Percentiles rank a stretch among this genome's conserved stretches.
These are phyloP conservation scores for Hassar affinis DNA, from an alignment of 2,113 vertebrate species.

Conservation along the genomic window DNA sequence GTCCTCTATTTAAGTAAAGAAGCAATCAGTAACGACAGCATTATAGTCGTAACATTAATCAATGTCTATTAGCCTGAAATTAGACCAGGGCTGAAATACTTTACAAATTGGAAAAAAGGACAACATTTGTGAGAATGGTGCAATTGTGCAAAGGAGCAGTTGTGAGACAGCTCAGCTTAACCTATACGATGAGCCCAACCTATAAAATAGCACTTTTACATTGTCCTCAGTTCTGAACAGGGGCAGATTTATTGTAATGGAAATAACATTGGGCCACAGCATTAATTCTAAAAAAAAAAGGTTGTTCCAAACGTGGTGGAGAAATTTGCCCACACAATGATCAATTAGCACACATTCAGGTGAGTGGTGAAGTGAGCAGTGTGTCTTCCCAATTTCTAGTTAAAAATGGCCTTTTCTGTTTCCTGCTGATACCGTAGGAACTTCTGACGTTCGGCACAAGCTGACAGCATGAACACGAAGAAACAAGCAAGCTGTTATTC, in stretches of 20 bases:
- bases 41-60: background rate
- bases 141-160: too few species aligned
- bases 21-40: background rate
- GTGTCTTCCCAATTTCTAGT: slow-evolving; percentile 18
- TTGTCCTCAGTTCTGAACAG: too few species aligned
- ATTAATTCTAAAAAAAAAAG: slow-evolving; percentile 28
- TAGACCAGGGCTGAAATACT: background rate
- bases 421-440: slow-evolving; percentile 31
- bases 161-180: background rate
- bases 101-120: background rate
- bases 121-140: background rate
- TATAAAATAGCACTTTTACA: slow-evolving; percentile 14
- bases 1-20: background rate
- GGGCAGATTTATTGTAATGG: slow-evolving; percentile 18
- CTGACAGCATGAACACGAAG: slow-evolving; percentile 9
- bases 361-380: slow-evolving; percentile 3
- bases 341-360: slow-evolving; percentile 24
- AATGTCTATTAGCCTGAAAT: background rate
- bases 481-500: slow-evolving; percentile 28
- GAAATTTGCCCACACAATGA: slow-evolving; percentile 18
- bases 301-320: background rate
- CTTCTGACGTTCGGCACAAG: slow-evolving; percentile 6
- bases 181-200: background rate
- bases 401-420: slow-evolving; percentile 20
- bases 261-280: background rate